Conservation (phyloP, 2,113 vertebrate genomes). For the Mobula birostris region DNA sequence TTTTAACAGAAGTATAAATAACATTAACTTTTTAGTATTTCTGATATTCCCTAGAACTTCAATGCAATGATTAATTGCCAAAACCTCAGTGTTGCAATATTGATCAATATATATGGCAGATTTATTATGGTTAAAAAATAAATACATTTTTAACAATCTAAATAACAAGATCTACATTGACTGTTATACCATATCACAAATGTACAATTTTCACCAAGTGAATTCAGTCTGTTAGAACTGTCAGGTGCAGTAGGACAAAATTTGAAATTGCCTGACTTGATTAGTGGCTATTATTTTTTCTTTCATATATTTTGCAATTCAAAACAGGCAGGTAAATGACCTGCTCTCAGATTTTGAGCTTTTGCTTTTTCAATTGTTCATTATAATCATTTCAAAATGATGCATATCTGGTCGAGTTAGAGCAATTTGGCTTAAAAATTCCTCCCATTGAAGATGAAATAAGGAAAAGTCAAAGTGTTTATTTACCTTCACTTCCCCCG, state of each 20-base stretch:
- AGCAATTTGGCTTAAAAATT: background rate
- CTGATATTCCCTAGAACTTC: background rate
- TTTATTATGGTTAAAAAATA: background rate
- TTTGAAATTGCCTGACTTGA: background rate
- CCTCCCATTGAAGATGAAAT: background rate
- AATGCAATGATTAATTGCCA: background rate
- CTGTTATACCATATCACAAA: background rate
- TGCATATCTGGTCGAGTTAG: background rate
- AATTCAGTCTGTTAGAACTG: background rate
- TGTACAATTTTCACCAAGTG: background rate
- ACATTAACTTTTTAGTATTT: background rate
- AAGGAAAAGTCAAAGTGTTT: background rate
- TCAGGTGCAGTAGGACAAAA: background rate
- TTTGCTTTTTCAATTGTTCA: background rate
- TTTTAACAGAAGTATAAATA: background rate
- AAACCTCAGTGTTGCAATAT: no score
- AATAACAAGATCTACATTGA: background rate
- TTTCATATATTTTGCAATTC: background rate
- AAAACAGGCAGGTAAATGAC: background rate
- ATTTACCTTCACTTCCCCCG: background rate
- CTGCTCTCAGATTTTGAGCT: background rate
- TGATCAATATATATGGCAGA: background rate
- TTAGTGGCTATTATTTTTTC: no score
- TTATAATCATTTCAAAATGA: background rate
- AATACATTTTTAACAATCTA: background rate